Evolutionary conservation across 2,888 invertebrate genomes (phyloP).

Genomic region (Meta bourneti): DNA sequence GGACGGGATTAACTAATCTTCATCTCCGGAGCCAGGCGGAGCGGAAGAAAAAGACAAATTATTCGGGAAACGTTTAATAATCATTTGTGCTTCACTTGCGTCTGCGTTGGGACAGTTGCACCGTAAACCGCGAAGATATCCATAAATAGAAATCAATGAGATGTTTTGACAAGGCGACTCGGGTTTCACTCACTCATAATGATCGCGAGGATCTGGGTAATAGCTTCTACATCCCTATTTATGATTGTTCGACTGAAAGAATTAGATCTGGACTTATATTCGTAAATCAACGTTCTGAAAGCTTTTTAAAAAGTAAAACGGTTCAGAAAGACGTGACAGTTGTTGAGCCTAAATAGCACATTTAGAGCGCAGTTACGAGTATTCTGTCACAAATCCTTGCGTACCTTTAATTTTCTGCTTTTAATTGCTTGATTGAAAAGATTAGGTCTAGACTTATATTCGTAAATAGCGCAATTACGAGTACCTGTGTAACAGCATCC

Average conservation of each 20-base stretch:
- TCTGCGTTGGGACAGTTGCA: constrained; percentile 15
- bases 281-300: no score
- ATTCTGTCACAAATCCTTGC: no score
- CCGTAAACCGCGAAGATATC: constrained; percentile 40
- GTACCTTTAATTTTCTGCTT: no score
- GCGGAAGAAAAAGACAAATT: constrained; percentile 75
- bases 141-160: constrained; percentile 70
- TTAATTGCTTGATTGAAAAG: no score
- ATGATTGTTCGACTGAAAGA: background rate
- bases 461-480: no score
- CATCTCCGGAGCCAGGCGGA: constrained; percentile 50
- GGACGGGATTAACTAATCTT: constrained; percentile 69
- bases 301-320: no score
- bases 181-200: background rate
- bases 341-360: no score
- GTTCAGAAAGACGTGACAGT: no score
- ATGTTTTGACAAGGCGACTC: constrained; percentile 63
- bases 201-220: constrained; percentile 13
- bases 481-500: no score
- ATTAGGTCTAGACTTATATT: no score
- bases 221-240: background rate
- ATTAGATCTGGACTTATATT: no score
- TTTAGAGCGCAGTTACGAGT: no score
- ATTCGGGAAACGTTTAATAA: constrained; percentile 75
- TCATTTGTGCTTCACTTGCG: constrained; percentile 69